phyloP scores from a whole-genome alignment of 2,113 vertebrate genomes.

The Bubo scandiacus region DNA sequence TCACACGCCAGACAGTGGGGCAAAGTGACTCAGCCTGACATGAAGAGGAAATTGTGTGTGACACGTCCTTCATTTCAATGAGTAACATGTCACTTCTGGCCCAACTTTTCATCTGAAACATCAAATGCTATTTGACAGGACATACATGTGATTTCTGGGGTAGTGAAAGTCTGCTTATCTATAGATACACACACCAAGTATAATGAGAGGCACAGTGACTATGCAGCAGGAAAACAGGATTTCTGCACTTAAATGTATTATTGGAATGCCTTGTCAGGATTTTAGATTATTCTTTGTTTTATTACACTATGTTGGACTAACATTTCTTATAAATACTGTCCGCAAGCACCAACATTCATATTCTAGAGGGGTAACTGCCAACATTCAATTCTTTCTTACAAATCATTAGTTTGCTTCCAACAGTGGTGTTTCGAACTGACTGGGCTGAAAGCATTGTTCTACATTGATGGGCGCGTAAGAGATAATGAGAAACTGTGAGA shows the following conservation, averaged over 20 bases:
- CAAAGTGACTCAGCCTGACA: slow-evolving; percentile 18
- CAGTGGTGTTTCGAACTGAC: background rate
- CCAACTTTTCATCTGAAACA: slow-evolving; percentile 7
- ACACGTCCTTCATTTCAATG: slow-evolving; percentile 57
- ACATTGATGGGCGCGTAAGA: background rate
- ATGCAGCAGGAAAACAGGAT: background rate
- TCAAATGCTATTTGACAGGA: slow-evolving; percentile 53
- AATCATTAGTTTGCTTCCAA: background rate
- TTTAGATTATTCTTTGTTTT: background rate
- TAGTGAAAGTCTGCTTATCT: background rate
- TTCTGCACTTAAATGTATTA: background rate
- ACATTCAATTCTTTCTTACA: background rate
- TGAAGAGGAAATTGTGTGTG: slow-evolving; percentile 41
- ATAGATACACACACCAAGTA: background rate
- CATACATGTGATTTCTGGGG: background rate
- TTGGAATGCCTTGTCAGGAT: background rate
- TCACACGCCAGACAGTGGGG: slow-evolving; percentile 4
- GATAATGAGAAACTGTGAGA: background rate
- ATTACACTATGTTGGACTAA: background rate
- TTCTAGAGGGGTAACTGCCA: background rate
- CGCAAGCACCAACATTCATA: background rate
- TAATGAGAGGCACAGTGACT: background rate
- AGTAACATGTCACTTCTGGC: slow-evolving; percentile 39
- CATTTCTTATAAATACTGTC: background rate
- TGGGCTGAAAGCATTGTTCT: background rate